Conservation (phyloP, 2,113 vertebrate genomes). For the Poeciliopsis occidentalis region DNA sequence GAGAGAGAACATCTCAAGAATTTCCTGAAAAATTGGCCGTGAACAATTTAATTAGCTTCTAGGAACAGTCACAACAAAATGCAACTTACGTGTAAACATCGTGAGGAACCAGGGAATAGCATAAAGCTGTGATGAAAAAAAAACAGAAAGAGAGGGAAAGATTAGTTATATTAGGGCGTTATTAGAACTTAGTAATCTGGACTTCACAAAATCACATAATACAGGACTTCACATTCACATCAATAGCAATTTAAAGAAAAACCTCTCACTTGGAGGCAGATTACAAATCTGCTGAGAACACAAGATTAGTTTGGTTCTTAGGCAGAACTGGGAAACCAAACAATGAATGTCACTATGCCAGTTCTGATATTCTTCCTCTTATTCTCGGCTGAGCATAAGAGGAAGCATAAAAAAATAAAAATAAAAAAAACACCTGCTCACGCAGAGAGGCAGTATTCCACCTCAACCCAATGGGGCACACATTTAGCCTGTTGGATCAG, state of each 20-base stretch:
- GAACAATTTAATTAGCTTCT: not conserved
- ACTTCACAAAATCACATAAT: conserved; percentile 11
- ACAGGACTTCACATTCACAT: conserved; percentile 8
- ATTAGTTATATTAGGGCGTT: not conserved
- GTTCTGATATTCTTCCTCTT: conserved; percentile 26
- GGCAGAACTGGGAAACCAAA: conserved; percentile 36
- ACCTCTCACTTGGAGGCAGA: conserved; percentile 12
- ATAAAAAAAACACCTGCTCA: conserved; percentile 17
- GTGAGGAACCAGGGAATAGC: conserved; percentile 99
- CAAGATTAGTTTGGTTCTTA: conserved; percentile 47
- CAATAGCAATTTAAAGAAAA: conserved; percentile 6
- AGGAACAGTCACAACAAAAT: not conserved
- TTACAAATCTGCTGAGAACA: conserved; percentile 28
- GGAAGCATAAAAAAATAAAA: too few species aligned
- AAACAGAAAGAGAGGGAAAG: not conserved
- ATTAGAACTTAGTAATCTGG: conserved; percentile 5
- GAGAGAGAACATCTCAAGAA: too few species aligned
- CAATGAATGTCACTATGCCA: conserved; percentile 49
- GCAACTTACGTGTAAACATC: conserved; percentile 98
- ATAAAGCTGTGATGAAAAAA: conserved; percentile 85
- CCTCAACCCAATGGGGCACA: conserved; percentile 44
- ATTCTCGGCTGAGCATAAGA: conserved; percentile 16
- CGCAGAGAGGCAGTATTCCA: not conserved
- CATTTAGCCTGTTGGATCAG: conserved; percentile 1
- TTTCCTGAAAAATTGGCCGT: too few species aligned